Evolutionary conservation across 1,140 invertebrate species (phyloP), one percentile per base, ranked within the genome.

Genomic region (Heliconius melpomene): DNA sequence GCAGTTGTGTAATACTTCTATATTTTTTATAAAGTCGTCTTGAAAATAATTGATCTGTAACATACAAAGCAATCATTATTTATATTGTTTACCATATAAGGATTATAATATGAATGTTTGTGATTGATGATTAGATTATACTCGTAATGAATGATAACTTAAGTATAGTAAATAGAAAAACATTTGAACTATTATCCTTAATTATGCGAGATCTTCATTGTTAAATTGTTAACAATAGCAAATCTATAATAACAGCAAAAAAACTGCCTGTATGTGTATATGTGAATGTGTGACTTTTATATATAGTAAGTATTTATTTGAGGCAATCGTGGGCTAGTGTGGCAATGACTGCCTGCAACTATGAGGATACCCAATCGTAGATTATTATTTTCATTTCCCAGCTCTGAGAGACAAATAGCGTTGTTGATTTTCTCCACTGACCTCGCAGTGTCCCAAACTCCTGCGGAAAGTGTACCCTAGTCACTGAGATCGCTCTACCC

Each of bases 11-110:
- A 11, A 85, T 46, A 29, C 75, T 72, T 29, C 76, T 80, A 23
- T 72, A 79, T 3, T n/a, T 78, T 71, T 79, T 82, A 32, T 77
- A 79, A 20, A 79, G 18, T 8, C 81, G 60, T 72, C 81, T 75
- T 73, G 78, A 70, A n/a, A 72, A 83, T 32, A 85, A 29, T 66
- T 81, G 18, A 66, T 81, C 82, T 84, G 79, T 38, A 82, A 80
- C 32, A n/a, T 16, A 54, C 5, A 78, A 73, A 75, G 23, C 60
- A 66, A 57, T n/a, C 52, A 29, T 71, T 71, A 29, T 29, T 71
- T 71, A 36, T 52, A 20, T 18, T 52, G 18, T 52, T 52, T 52
- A 52, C 50, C 18, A 20, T 52, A 52, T 52, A 52, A 7, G 50
- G 50, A 52, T 52, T 52, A 6, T 18, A 7, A 52, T 20, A 36